phyloP scores from a whole-genome alignment of 2,888 invertebrate species.

The Eristalis arbustorum region DNA sequence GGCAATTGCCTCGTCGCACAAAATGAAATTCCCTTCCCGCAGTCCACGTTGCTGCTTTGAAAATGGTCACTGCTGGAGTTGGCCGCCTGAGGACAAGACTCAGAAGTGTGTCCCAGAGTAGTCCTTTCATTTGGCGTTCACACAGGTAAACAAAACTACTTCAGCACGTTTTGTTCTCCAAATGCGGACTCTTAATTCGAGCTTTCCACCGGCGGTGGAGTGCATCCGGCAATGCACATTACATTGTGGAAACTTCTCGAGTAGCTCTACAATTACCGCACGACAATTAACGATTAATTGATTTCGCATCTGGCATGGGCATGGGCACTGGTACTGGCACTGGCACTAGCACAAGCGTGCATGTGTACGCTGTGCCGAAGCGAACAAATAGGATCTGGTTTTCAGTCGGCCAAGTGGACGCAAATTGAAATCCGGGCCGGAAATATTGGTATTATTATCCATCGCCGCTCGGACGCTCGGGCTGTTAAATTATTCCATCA shows the following conservation, averaged over 20 bases:
- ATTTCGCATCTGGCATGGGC: slow-evolving; percentile 61
- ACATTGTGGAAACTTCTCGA: slow-evolving; percentile 24
- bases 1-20: slow-evolving; percentile 21
- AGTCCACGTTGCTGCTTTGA: not conserved
- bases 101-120: not conserved
- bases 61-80: not conserved
- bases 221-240: slow-evolving; percentile 43
- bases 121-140: slow-evolving; percentile 7
- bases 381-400: slow-evolving; percentile 27
- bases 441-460: slow-evolving; percentile 55
- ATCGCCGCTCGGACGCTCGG: not conserved
- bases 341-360: not conserved
- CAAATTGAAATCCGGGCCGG: slow-evolving; percentile 62
- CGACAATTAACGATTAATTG: slow-evolving; percentile 73
- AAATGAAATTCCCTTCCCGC: not conserved
- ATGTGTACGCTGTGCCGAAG: not conserved
- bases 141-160: slow-evolving; percentile 57
- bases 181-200: slow-evolving; percentile 37
- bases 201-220: not conserved
- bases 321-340: not conserved
- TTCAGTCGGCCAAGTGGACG: slow-evolving; percentile 43
- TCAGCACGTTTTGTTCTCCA: slow-evolving; percentile 45
- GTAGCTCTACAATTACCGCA: slow-evolving; percentile 71
- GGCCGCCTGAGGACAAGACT: not conserved
- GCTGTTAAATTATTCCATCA: slow-evolving; percentile 64